phyloP scores from a whole-genome alignment of 2,797 vertebrate genomes.

The Platalea minor region DNA sequence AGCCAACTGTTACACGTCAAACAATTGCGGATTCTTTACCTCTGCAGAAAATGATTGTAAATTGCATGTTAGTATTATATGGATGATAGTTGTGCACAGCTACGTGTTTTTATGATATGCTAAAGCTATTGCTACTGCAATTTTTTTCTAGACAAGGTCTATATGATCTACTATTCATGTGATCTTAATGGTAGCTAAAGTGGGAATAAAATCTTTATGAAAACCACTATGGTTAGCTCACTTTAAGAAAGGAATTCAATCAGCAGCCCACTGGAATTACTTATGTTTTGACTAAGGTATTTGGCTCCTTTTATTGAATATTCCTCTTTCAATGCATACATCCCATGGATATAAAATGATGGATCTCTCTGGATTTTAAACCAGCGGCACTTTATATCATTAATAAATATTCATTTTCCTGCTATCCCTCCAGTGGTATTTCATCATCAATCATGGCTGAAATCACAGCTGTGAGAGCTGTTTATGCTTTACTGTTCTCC shows the following conservation, averaged over 20 bases:
- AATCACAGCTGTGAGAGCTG: slow-evolving; percentile 76
- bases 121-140: background rate
- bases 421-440: slow-evolving; percentile 75
- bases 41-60: slow-evolving; percentile 19
- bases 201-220: slow-evolving; percentile 54
- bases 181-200: slow-evolving; percentile 50
- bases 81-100: background rate
- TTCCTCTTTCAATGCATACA: slow-evolving; percentile 66
- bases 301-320: slow-evolving; percentile 63
- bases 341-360: slow-evolving; percentile 78
- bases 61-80: background rate
- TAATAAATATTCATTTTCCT: slow-evolving; percentile 84
- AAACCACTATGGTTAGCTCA: slow-evolving; percentile 46
- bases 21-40: background rate
- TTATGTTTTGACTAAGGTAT: slow-evolving; percentile 63
- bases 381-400: slow-evolving; percentile 74
- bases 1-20: slow-evolving; percentile 22
- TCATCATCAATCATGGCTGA: slow-evolving; percentile 81
- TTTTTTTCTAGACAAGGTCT: slow-evolving; percentile 19
- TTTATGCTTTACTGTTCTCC: slow-evolving; percentile 72
- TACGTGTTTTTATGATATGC: slow-evolving; percentile 19
- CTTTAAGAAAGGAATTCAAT: slow-evolving; percentile 58
- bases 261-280: slow-evolving; percentile 56
- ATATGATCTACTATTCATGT: slow-evolving; percentile 20
- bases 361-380: slow-evolving; percentile 78